Evolutionary conservation across 2,797 vertebrate genomes (phyloP).

Genomic region (Rhadinocentrus ornatus): DNA sequence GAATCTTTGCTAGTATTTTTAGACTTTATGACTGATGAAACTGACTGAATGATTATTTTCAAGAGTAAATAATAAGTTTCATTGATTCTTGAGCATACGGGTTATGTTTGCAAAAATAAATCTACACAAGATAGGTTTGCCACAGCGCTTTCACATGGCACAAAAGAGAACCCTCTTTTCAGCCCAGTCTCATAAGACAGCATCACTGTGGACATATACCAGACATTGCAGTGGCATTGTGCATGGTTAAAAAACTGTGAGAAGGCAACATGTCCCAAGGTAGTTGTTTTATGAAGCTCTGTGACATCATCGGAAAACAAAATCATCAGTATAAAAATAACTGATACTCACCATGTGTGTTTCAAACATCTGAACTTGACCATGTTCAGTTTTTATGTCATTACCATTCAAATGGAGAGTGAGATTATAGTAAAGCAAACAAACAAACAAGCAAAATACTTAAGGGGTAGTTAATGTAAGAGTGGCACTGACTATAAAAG

Average conservation of each 20-base stretch:
- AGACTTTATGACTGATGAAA: conserved; percentile 9
- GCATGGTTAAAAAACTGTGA: background rate
- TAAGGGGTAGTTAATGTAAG: too few relatives aligned
- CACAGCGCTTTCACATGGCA: too few relatives aligned
- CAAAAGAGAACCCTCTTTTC: too few relatives aligned
- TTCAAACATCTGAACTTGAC: background rate
- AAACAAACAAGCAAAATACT: too few relatives aligned
- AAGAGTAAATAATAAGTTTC: conserved; percentile 10
- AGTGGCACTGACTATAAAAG: too few relatives aligned
- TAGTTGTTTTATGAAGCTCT: background rate
- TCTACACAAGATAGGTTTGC: background rate
- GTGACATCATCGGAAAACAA: background rate
- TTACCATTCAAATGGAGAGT: background rate
- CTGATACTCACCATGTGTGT: background rate
- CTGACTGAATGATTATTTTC: background rate
- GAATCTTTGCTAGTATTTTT: conserved; percentile 21
- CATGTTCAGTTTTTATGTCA: background rate
- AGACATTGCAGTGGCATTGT: background rate
- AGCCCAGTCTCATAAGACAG: background rate
- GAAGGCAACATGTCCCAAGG: background rate
- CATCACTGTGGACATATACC: background rate
- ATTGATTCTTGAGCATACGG: too few relatives aligned
- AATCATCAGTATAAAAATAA: background rate
- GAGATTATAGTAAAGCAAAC: background rate
- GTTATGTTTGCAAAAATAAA: background rate